Conservation (phyloP, 2,797 vertebrate species). For the Microchirus variegatus region DNA sequence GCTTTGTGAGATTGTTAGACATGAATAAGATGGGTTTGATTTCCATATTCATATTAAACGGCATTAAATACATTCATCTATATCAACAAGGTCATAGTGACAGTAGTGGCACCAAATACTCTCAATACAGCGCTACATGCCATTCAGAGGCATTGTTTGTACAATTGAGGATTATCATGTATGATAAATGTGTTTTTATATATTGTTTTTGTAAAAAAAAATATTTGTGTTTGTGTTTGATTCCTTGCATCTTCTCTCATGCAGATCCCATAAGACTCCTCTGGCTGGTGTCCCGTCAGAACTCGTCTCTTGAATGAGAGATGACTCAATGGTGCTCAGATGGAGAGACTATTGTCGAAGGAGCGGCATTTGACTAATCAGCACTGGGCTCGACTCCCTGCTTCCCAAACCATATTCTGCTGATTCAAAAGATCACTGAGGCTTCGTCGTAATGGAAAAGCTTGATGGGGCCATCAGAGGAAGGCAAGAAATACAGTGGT, state of each 20-base stretch:
- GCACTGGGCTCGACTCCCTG: conserved; percentile 63
- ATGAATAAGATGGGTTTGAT: background rate
- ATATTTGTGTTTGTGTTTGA: conserved; percentile 42
- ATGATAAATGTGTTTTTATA: background rate
- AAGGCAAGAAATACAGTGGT: conserved; percentile 54
- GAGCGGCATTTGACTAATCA: conserved; percentile 75
- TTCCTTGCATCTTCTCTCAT: conserved; percentile 30
- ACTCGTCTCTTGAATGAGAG: conserved; percentile 58
- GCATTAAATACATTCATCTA: background rate
- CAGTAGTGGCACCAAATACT: background rate
- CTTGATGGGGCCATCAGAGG: conserved; percentile 61
- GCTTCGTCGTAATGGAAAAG: conserved; percentile 54
- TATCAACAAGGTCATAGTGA: background rate
- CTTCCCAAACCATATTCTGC: conserved; percentile 66
- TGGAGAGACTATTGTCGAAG: conserved; percentile 65
- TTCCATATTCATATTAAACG: background rate
- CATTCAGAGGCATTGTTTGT: conserved; percentile 9
- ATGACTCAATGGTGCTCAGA: conserved; percentile 71
- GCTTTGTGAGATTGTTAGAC: conserved; percentile 13
- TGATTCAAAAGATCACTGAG: conserved; percentile 76
- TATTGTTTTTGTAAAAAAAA: background rate
- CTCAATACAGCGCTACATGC: background rate
- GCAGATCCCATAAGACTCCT: conserved; percentile 62
- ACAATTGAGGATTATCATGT: conserved; percentile 10
- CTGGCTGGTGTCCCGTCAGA: conserved; percentile 67